Evolutionary conservation across 1,140 invertebrate genomes (phyloP).

Genomic region (Nymphalis io): DNA sequence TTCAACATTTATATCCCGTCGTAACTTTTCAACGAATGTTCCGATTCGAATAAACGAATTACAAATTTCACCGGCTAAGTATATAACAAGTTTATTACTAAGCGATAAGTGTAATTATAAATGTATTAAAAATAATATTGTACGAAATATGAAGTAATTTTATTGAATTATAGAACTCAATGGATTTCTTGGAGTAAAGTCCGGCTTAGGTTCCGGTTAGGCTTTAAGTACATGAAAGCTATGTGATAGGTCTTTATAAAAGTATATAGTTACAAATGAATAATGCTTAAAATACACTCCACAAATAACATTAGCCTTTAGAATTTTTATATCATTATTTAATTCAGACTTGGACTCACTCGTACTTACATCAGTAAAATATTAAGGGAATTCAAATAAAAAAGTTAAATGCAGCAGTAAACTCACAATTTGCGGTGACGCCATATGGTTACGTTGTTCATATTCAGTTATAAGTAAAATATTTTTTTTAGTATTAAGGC

Average conservation of each 20-base stretch:
- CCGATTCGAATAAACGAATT: neutral
- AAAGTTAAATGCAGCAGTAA: neutral
- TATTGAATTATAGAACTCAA: neutral
- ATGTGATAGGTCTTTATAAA: too few relatives aligned
- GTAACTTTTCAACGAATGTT: too few relatives aligned
- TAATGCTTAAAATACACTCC: too few relatives aligned
- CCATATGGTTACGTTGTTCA: too few relatives aligned
- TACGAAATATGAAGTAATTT: neutral
- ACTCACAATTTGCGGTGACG: neutral
- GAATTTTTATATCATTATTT: too few relatives aligned
- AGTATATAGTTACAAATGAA: too few relatives aligned
- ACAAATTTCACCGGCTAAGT: neutral
- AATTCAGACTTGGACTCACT: neutral
- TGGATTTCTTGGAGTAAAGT: neutral
- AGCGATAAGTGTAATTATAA: neutral
- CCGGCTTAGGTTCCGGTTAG: neutral
- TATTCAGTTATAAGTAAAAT: too few relatives aligned
- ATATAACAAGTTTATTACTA: neutral
- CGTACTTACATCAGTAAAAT: neutral
- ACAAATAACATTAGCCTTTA: too few relatives aligned
- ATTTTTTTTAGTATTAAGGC: too few relatives aligned
- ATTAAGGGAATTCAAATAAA: neutral
- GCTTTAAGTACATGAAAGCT: too few relatives aligned
- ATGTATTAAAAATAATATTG: neutral
- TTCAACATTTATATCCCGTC: too few relatives aligned